Evolutionary conservation across 2,797 vertebrate genomes (phyloP), one percentile per base, ranked within the genome.

Genomic region (Meda fulgida): DNA sequence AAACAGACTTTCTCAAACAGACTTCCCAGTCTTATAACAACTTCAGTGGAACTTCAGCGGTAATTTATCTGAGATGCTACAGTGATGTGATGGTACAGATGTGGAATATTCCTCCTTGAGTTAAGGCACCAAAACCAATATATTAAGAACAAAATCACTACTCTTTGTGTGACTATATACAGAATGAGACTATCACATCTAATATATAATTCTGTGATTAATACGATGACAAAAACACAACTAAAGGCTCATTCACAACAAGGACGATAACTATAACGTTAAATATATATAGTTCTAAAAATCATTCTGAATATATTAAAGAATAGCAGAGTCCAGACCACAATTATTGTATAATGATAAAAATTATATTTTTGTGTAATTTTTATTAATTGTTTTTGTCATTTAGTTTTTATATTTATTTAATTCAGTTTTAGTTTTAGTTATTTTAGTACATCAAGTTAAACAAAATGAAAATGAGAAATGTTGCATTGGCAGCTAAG

Each of bases 1-100:
- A 76, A 76, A 76, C 31, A 76, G 36, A 55, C 51, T 34, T 19
- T 75, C 48, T 53, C 48, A 19, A 73, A 48, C 26, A 73, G 48
- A 31, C 55, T 5, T 58, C 23, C 4, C 9, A 36, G 34, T 23
- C 19, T 23, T 69, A 23, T 69, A 65, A 4, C 6, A 0, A 38
- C 48, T 53, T 75, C 3, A 23, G 48, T 34, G 19, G 46, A 1
- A 38, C 48, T 75, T 75, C 10, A 8, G 48, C 14, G 10, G 46
- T 7, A 7, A 4, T 13, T 51, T 19, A 51, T 51, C 46, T 21
- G 7, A 51, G 26, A 51, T 51, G 5, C 7, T 36, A 14, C 36
- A 72, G n/a, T n/a, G n/a, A n/a, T 53, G 29, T 46, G 70, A 46
- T 72, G 70, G 21, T 58, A 7, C 23, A 16, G 13, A 18, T 46